A percentile compares a stretch with the other conserved stretches of the same genome.
Evolutionary conservation across 2,888 invertebrate species (phyloP).

Genomic region (Drosophila neotestacea): DNA sequence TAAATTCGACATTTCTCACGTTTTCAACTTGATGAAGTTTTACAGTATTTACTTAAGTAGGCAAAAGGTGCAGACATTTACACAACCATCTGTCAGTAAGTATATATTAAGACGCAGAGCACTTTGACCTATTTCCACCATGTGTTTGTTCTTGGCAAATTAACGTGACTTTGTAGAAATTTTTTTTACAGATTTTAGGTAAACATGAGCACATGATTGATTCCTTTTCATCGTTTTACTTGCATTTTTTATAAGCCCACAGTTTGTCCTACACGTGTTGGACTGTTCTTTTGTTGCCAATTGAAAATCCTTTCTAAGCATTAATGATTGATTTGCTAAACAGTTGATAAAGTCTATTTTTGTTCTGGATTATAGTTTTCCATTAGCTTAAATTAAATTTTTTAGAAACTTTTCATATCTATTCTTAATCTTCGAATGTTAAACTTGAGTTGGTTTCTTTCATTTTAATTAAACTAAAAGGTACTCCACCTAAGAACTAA

Average conservation of each 20-base stretch:
- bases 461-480: not conserved
- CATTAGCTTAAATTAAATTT: slow-evolving; percentile 11
- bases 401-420: not conserved
- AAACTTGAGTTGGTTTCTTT: not conserved
- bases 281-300: not conserved
- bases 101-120: slow-evolving; percentile 1
- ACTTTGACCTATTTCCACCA: slow-evolving; percentile 22
- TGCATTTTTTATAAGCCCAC: slow-evolving; percentile 18
- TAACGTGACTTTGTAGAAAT: slow-evolving; percentile 5
- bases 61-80: slow-evolving; percentile 10
- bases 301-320: not conserved
- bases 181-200: slow-evolving; percentile 19
- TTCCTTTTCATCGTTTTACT: slow-evolving; percentile 1
- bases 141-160: slow-evolving; percentile 13
- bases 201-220: slow-evolving; percentile 34
- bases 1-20: slow-evolving; percentile 1
- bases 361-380: slow-evolving; percentile 3
- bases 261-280: not conserved
- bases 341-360: slow-evolving; percentile 9
- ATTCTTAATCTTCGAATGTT: not conserved
- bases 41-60: slow-evolving; percentile 11
- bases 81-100: not conserved
- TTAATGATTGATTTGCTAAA: slow-evolving; percentile 42
- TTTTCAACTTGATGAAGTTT: not conserved
- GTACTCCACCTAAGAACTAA: not conserved